Evolutionary conservation across 2,888 invertebrate species (phyloP), one percentile per base, ranked within the genome.

Genomic region (Pantelozetes paolii): DNA sequence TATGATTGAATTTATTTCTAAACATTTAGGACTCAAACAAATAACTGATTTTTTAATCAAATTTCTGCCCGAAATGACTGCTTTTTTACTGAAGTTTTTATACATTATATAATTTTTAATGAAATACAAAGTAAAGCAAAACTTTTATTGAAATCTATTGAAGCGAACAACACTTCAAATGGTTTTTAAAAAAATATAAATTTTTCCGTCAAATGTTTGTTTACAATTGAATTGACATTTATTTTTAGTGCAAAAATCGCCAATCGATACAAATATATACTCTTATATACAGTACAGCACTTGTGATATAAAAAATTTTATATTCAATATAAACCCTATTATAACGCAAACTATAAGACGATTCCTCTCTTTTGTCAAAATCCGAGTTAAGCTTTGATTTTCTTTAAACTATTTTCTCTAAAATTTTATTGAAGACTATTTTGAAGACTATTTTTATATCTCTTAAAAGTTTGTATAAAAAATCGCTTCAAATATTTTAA

Each of bases 321-420:
- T 62, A 62, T 62, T 62, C 36, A 62, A 62, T 62, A 30, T 32
- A 32, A 62, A 5, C n/a, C 50, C 8, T 54, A 45, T 45, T 45
- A 36, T 15, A 45, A 45, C 45, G 11, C 11, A 23, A 54, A 54
- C 26, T 18, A 62, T 8, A 32, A n/a, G 18, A 62, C 32, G 8
- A 2, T 28, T n/a, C 5, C 8, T 5, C 18, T 62, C 36, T 32
- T 62, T 62, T 62, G 36, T 62, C n/a, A 18, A 62, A 54, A 62
- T 62, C 62, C 62, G 32, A 62, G 32, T 62, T 62, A 62, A 62
- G 62, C 62, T 32, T 30, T 62, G 62, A 62, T 62, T 62, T 36
- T n/a, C 62, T 62, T 62, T 62, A 62, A 62, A 11, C 62, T 62
- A 18, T 59, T 28, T 28, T 18, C 5, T n/a, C 1, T 8, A 18